These are phyloP conservation scores for Erythrocercus mccallii DNA, from an alignment of 2,113 vertebrate genomes.

Conservation along the genomic window DNA sequence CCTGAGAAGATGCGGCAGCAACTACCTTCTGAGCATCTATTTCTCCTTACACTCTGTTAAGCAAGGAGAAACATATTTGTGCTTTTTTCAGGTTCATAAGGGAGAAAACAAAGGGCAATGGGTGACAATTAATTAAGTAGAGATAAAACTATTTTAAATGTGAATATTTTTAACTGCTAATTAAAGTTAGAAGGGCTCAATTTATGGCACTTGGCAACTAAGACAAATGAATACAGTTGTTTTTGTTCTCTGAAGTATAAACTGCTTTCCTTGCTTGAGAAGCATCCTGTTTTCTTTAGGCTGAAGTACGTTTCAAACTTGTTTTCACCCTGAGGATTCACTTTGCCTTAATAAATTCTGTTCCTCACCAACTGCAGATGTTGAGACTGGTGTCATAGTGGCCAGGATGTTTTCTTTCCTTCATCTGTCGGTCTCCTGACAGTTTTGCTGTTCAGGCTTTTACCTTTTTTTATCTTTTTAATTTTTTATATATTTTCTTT, in stretches of 20 bases:
- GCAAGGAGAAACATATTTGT: conserved; percentile 1
- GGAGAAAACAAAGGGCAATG: not conserved
- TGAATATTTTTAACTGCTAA: not conserved
- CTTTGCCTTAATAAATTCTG: conserved; percentile 14
- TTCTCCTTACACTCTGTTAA: not conserved
- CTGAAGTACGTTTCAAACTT: conserved; percentile 22
- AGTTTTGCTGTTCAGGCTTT: not conserved
- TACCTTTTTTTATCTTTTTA: not conserved
- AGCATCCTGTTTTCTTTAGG: conserved; percentile 45
- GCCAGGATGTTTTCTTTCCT: conserved; percentile 38
- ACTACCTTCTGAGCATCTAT: not conserved
- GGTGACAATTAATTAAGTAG: not conserved
- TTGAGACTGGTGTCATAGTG: conserved; percentile 6
- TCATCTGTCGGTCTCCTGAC: not conserved
- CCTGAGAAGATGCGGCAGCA: not conserved
- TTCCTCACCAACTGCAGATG: conserved; percentile 8
- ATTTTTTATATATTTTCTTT: not conserved
- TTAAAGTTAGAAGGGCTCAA: not conserved
- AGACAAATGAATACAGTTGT: not conserved
- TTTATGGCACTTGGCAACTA: not conserved
- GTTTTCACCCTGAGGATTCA: conserved; percentile 31
- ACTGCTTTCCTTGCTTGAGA: conserved; percentile 21
- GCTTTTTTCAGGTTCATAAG: not conserved
- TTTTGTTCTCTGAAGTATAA: conserved; percentile 14
- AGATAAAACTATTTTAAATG: not conserved